phyloP scores from a whole-genome alignment of 2,797 vertebrate species.

The Labeo calbasu region DNA sequence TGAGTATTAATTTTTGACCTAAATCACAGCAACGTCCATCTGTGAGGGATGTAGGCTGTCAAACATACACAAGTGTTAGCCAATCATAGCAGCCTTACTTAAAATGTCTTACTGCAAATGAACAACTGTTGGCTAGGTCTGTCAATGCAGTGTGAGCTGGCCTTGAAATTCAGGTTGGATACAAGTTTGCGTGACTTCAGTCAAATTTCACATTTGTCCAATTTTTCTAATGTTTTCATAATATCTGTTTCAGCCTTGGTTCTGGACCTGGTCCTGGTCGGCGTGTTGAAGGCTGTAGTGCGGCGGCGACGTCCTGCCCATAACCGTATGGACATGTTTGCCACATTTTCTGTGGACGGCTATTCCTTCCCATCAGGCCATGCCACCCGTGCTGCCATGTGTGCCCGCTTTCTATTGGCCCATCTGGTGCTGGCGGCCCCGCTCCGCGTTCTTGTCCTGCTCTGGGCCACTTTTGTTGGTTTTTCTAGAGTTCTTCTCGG shows the following conservation, averaged over 20 bases:
- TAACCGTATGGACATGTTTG: constrained; percentile 99
- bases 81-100: no score
- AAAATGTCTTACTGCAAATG: no score
- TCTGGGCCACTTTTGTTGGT: constrained; percentile 89
- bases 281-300: constrained; percentile 87
- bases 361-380: constrained; percentile 98
- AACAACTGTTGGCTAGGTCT: no score
- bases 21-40: no score
- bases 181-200: no score
- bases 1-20: no score
- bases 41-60: no score
- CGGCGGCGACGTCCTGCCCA: constrained; percentile 89
- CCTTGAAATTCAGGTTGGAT: not conserved
- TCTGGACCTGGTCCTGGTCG: constrained; percentile 89
- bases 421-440: constrained; percentile 92
- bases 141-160: not conserved
- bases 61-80: no score
- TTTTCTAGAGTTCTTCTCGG: constrained; percentile 93
- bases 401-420: constrained; percentile 89
- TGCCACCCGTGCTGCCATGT: constrained; percentile 91
- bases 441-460: constrained; percentile 87
- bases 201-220: not conserved
- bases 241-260: constrained; percentile 79
- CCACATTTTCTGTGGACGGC: constrained; percentile 93
- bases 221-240: not conserved